Conservation (phyloP, 1,140 invertebrate species). For the Copidosoma floridanum region DNA sequence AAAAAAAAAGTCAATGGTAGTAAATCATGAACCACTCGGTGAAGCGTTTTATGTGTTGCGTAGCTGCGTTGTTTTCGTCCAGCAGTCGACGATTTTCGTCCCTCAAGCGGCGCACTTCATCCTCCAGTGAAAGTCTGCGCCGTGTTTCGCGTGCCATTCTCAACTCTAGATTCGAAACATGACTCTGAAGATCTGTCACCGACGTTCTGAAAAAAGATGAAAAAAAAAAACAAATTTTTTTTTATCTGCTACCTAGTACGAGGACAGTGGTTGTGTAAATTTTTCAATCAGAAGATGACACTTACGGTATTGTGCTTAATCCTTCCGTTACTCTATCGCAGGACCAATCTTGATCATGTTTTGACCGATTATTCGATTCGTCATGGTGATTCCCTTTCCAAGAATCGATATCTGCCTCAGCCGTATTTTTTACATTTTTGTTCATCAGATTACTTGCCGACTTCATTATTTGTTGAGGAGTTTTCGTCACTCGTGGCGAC, state of each 20-base stretch:
- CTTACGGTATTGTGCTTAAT: conserved; percentile 43
- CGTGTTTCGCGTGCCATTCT: conserved; percentile 64
- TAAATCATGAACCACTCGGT: conserved; percentile 81
- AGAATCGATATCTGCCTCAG: conserved; percentile 41
- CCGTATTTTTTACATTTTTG: conserved; percentile 43
- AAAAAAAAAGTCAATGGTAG: conserved; percentile 18
- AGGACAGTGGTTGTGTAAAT: too few relatives aligned
- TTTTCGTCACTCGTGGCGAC: conserved; percentile 56
- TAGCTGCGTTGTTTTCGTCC: conserved; percentile 84
- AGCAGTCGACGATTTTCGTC: conserved; percentile 84
- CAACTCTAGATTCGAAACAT: conserved; percentile 65
- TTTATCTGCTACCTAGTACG: too few relatives aligned
- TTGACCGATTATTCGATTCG: conserved; percentile 39
- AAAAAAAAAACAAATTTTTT: neutral
- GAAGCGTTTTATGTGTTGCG: conserved; percentile 83
- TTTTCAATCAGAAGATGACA: too few relatives aligned
- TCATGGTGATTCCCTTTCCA: conserved; percentile 42
- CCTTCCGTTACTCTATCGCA: conserved; percentile 43
- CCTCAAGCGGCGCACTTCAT: conserved; percentile 73
- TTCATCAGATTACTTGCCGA: conserved; percentile 38
- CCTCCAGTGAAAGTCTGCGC: conserved; percentile 63
- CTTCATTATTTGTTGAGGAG: conserved; percentile 45
- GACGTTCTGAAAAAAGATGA: conserved; percentile 38
- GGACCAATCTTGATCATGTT: conserved; percentile 47
- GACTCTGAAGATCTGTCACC: conserved; percentile 63